Conservation (phyloP, 2,113 vertebrate species). For the Sorex araneus region DNA sequence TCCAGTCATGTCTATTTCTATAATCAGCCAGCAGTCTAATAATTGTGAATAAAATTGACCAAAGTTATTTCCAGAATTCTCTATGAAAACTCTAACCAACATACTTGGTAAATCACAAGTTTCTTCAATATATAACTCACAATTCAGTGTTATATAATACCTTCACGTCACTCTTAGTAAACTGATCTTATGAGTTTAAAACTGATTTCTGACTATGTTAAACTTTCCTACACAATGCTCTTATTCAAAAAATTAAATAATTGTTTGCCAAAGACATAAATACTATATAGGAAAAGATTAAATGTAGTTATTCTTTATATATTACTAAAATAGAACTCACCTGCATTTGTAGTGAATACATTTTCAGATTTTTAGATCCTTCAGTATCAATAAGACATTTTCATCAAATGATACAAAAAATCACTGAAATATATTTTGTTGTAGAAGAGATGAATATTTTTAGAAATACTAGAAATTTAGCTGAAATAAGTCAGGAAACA, state of each 20-base stretch:
- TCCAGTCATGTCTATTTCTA: background rate
- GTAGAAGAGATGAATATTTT: background rate
- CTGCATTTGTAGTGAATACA: conserved; percentile 7
- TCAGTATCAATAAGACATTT: background rate
- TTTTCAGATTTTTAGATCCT: background rate
- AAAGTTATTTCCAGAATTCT: background rate
- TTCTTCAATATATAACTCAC: conserved; percentile 30
- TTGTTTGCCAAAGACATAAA: background rate
- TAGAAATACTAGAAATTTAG: conserved; percentile 33
- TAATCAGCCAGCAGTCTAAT: conserved; percentile 49
- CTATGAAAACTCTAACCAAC: conserved; percentile 43
- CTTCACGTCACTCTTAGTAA: conserved; percentile 24
- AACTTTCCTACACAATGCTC: background rate
- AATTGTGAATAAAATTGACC: conserved; percentile 41
- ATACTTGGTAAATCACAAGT: conserved; percentile 55
- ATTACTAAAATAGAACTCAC: background rate
- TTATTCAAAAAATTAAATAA: conserved; percentile 33
- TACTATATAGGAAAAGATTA: background rate
- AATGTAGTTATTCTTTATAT: background rate
- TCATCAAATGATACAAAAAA: background rate
- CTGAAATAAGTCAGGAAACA: background rate
- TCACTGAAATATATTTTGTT: conserved; percentile 35
- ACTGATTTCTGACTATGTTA: conserved; percentile 26
- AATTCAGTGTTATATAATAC: background rate
- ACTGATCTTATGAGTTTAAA: background rate